Evolutionary conservation across 2,888 invertebrate species (phyloP), one percentile per base, ranked within the genome.

Genomic region (Nycteola revayana): DNA sequence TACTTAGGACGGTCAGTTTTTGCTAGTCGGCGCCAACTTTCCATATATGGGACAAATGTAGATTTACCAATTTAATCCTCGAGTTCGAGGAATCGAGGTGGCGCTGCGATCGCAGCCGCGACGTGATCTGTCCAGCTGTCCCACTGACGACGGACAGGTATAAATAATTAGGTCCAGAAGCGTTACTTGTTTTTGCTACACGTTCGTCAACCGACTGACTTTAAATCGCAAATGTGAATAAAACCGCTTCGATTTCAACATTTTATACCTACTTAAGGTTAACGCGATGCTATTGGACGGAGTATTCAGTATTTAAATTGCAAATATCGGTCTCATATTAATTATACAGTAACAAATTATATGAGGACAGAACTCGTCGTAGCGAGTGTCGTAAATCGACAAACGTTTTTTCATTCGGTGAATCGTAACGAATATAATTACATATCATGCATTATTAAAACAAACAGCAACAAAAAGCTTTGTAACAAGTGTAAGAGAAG

Each of bases 401-500:
- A 50, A 58, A 41, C 43, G 54, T 68, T 75, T 75, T 76, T 74
- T 44, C 56, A 45, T 48, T 43, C 58, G 59, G 54, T 65, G 66
- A 62, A 57, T 75, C 66, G 70, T 72, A 75, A 69, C 72, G 65
- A 77, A 82, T 82, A 79, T 81, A 82, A 84, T 80, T 75, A 81
- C 78, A 75, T 66, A 61, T 79, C 78, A 85, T 84, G 82, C 78
- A 85, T 87, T 85, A 86, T 87, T 80, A 66, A 86, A 81, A 71
- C 76, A 75, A 78, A 75, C 64, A 70, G 49, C 29, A 22, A 31
- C 48, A 69, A 81, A 75, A 77, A 81, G 72, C 48, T 65, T 54
- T 61, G 57, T 59, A 63, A 74, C 84, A 87, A 87, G 86, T 87
- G 86, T 86, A 87, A 86, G 80, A 64, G 71, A 83, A 83, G 81